phyloP scores from a whole-genome alignment of 2,888 invertebrate genomes.

The Hanleya hanleyi region DNA sequence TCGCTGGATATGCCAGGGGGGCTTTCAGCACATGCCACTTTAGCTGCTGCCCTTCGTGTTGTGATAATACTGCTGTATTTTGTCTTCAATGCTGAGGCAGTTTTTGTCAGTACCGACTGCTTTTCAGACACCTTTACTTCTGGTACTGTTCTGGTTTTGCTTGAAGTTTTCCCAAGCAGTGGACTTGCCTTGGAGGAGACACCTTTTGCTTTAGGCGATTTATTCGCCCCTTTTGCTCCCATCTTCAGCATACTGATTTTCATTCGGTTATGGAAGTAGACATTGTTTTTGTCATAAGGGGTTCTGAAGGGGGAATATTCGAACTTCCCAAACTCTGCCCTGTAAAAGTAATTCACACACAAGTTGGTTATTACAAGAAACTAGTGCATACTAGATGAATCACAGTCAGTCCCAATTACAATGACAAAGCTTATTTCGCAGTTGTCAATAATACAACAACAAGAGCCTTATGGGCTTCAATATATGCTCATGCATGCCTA shows the following conservation, averaged over 20 bases:
- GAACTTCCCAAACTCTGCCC: constrained; percentile 82
- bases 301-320: constrained; percentile 83
- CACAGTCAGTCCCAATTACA: too few species aligned
- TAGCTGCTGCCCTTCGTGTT: constrained; percentile 28
- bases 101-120: constrained; percentile 47
- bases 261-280: constrained; percentile 40
- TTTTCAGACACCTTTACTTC: constrained; percentile 31
- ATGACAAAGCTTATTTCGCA: too few species aligned
- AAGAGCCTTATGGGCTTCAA: too few species aligned
- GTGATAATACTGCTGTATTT: constrained; percentile 62
- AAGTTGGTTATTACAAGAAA: too few species aligned
- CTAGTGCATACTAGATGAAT: too few species aligned
- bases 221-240: neutral
- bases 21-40: constrained; percentile 23
- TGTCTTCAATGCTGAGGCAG: constrained; percentile 61
- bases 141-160: neutral
- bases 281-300: constrained; percentile 75
- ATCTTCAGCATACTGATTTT: constrained; percentile 13
- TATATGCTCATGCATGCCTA: too few species aligned
- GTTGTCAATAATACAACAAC: too few species aligned
- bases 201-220: constrained; percentile 12
- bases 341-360: too few species aligned
- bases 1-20: constrained; percentile 15
- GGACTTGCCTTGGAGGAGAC: neutral
- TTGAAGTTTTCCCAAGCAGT: neutral